Evolutionary conservation across 2,888 invertebrate genomes (phyloP).

Genomic region (Athrips mouffetella): DNA sequence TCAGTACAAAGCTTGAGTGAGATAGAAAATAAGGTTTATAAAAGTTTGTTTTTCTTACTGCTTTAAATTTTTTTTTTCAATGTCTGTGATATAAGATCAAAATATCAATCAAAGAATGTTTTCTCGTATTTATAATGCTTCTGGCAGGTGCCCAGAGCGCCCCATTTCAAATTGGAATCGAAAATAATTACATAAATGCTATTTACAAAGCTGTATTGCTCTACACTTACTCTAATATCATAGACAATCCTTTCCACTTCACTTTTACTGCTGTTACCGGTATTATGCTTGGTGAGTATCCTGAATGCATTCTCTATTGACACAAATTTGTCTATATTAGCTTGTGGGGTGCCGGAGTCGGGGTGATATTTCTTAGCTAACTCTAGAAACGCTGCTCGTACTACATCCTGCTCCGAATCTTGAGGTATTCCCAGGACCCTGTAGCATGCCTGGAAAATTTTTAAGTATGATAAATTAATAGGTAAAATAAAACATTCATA

Average conservation of each 20-base stretch:
- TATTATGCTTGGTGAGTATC: slow-evolving; percentile 82
- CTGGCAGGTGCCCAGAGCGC: no score
- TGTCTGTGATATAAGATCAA: no score
- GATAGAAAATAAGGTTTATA: no score
- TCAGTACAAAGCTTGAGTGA: no score
- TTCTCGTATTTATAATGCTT: no score
- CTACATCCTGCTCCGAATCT: slow-evolving; percentile 83
- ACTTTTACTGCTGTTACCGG: slow-evolving; percentile 60
- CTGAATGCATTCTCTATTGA: slow-evolving; percentile 87
- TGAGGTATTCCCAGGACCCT: slow-evolving; percentile 81
- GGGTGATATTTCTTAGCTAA: slow-evolving; percentile 91
- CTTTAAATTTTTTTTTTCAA: no score
- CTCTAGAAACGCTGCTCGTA: slow-evolving; percentile 84
- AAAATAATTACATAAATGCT: no score
- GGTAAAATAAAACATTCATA: no score
- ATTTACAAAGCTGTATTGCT: neutral
- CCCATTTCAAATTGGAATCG: no score
- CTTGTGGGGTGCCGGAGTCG: slow-evolving; percentile 85
- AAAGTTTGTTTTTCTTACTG: no score
- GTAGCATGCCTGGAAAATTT: slow-evolving; percentile 82
- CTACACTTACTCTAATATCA: slow-evolving; percentile 81
- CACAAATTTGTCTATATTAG: slow-evolving; percentile 86
- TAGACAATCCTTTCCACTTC: slow-evolving; percentile 78
- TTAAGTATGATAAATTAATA: no score
- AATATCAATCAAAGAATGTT: no score